Percentiles rank a stretch among this genome's conserved stretches.
Conservation (phyloP, 2,113 vertebrate genomes). For the Phrynosoma blainvillii region DNA sequence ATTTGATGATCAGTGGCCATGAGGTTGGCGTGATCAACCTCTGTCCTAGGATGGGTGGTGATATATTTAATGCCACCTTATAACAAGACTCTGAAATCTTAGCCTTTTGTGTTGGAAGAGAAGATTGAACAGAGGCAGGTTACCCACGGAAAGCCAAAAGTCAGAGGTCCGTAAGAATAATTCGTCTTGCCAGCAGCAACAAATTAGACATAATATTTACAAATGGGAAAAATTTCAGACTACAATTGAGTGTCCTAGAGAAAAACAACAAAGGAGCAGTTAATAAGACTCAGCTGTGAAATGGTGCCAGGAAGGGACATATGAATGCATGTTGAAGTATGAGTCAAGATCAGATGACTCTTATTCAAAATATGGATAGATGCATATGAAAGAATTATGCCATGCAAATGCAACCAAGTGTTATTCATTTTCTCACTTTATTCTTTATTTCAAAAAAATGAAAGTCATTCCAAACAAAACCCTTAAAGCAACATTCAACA, state of each 20-base stretch:
- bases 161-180: constrained; percentile 61
- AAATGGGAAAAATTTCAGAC: neutral
- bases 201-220: neutral
- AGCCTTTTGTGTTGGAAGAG: constrained; percentile 62
- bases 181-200: constrained; percentile 33
- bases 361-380: constrained; percentile 49
- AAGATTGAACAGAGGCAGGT: constrained; percentile 66
- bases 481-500: neutral
- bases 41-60: constrained; percentile 69
- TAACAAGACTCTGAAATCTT: constrained; percentile 69
- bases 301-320: constrained; percentile 9
- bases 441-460: neutral
- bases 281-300: constrained; percentile 15
- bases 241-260: neutral
- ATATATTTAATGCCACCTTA: constrained; percentile 57
- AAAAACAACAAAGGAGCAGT: constrained; percentile 9
- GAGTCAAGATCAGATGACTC: constrained; percentile 62
- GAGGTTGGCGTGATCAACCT: constrained; percentile 65
- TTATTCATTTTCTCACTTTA: neutral
- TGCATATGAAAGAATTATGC: constrained; percentile 55
- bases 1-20: constrained; percentile 77
- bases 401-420: neutral
- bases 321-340: constrained; percentile 56
- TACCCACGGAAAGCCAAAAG: constrained; percentile 71
- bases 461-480: neutral